Percentiles rank a stretch among this genome's conserved stretches.
phyloP scores from a whole-genome alignment of 2,888 invertebrate species.

The Tachina grossa region DNA sequence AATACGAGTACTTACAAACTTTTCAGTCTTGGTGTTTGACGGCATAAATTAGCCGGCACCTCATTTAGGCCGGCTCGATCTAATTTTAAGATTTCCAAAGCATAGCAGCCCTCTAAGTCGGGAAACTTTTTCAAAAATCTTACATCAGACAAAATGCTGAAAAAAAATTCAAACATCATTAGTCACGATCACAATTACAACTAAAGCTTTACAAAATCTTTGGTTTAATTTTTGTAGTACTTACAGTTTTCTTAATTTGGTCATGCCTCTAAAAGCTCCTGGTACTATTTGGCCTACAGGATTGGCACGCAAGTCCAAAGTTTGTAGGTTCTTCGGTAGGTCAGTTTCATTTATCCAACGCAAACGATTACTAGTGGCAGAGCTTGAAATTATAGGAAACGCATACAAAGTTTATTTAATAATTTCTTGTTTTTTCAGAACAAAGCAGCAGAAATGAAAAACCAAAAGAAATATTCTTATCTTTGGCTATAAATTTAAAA shows the following conservation, averaged over 20 bases:
- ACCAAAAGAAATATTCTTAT: slow-evolving; percentile 37
- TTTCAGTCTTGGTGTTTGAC: slow-evolving; percentile 89
- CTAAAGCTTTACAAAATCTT: neutral
- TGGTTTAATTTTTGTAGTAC: slow-evolving; percentile 79
- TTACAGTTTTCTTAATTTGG: slow-evolving; percentile 91
- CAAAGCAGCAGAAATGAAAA: slow-evolving; percentile 11
- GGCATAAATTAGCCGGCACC: slow-evolving; percentile 90
- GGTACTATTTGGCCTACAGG: slow-evolving; percentile 88
- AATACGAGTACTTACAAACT: slow-evolving; percentile 93
- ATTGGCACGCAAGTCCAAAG: slow-evolving; percentile 93
- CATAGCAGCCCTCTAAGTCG: slow-evolving; percentile 90
- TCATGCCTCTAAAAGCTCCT: slow-evolving; percentile 89
- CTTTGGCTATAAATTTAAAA: neutral
- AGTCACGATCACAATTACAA: neutral
- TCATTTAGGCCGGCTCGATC: slow-evolving; percentile 90
- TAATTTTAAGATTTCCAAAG: slow-evolving; percentile 90
- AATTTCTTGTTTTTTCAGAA: slow-evolving; percentile 21
- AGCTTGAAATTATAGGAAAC: slow-evolving; percentile 83
- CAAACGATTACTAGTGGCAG: slow-evolving; percentile 92
- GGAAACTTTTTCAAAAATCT: slow-evolving; percentile 91
- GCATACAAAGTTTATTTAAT: neutral
- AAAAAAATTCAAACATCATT: neutral
- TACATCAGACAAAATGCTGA: slow-evolving; percentile 93
- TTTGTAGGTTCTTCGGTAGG: slow-evolving; percentile 88
- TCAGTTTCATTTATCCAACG: slow-evolving; percentile 88